Percentiles rank a stretch among this genome's conserved stretches.
Conservation (phyloP, 1,140 invertebrate species). For the Arctopsyche grandis region DNA sequence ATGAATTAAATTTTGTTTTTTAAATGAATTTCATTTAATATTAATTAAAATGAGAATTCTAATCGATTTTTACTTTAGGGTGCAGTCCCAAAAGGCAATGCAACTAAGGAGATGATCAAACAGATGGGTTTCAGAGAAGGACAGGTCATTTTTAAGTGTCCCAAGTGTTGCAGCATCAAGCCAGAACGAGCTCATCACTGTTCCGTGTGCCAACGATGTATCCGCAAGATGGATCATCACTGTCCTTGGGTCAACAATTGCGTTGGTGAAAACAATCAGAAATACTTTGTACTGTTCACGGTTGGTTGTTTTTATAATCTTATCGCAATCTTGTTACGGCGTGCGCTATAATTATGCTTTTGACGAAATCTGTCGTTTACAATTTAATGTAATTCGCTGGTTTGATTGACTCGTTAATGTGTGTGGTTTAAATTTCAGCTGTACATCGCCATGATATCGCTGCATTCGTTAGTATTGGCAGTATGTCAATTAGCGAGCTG, state of each 20-base stretch:
- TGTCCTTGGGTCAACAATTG: slow-evolving; percentile 99
- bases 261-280: slow-evolving; percentile 99
- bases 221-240: slow-evolving; percentile 99
- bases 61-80: slow-evolving; percentile 71
- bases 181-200: slow-evolving; percentile 99
- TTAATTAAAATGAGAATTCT: background rate
- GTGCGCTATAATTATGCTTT: background rate
- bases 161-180: slow-evolving; percentile 98
- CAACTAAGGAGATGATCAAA: slow-evolving; percentile 97
- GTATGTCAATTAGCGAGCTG: slow-evolving; percentile 95
- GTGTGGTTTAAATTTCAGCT: slow-evolving; percentile 83
- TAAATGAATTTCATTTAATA: no score
- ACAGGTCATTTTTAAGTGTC: slow-evolving; percentile 96
- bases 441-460: slow-evolving; percentile 96
- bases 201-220: slow-evolving; percentile 95
- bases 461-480: slow-evolving; percentile 92
- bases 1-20: no score
- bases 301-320: slow-evolving; percentile 71
- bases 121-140: slow-evolving; percentile 93
- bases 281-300: slow-evolving; percentile 99
- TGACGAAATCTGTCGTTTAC: background rate
- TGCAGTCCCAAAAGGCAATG: slow-evolving; percentile 98
- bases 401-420: no score
- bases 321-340: background rate
- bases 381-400: no score